phyloP scores from a whole-genome alignment of 2,888 invertebrate species.

The Thyatira batis region DNA sequence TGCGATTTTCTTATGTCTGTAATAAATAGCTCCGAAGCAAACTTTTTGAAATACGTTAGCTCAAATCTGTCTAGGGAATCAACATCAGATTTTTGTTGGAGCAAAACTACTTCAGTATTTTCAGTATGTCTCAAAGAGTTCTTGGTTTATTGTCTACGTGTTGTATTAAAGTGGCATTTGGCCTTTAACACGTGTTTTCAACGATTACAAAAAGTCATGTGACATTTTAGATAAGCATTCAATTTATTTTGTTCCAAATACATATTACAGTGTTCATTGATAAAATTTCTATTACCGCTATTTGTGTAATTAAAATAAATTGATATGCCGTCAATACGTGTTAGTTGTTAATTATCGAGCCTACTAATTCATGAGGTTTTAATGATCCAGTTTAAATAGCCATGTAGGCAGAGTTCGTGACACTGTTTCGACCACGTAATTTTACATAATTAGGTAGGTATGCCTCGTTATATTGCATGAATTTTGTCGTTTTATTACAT shows the following conservation, averaged over 20 bases:
- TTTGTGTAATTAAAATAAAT: neutral
- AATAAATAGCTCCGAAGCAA: neutral
- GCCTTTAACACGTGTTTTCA: no score
- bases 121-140: no score
- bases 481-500: neutral
- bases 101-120: neutral
- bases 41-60: neutral
- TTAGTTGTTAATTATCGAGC: neutral
- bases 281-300: neutral
- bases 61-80: neutral
- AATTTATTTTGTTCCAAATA: neutral
- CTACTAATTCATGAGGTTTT: neutral
- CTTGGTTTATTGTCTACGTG: neutral
- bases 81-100: neutral
- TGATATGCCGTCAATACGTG: neutral
- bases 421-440: neutral
- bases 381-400: neutral
- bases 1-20: no score
- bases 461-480: neutral
- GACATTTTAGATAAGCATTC: neutral
- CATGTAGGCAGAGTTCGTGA: neutral
- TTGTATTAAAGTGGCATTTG: no score
- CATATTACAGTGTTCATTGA: neutral
- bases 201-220: no score
- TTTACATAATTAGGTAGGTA: neutral